Conservation (phyloP, 2,888 invertebrate species). For the Steinernema hermaphroditum region DNA sequence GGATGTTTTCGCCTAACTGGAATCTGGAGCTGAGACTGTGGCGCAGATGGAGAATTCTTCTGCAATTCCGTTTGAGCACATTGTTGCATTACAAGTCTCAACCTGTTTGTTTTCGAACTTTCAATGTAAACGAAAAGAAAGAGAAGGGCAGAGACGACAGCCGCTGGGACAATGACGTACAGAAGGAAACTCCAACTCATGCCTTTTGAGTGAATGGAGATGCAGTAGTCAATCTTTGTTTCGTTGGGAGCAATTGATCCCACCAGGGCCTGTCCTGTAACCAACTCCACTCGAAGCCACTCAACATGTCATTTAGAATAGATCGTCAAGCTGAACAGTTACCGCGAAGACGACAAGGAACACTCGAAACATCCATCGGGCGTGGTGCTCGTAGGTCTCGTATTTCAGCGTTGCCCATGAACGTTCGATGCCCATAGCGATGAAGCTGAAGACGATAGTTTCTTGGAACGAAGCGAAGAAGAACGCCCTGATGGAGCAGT, state of each 20-base stretch:
- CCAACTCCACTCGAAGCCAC: neutral
- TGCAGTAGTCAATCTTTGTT: neutral
- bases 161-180: neutral
- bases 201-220: neutral
- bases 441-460: constrained; percentile 4
- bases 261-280: neutral
- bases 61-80: neutral
- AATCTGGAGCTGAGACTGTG: constrained; percentile 16
- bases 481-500: neutral
- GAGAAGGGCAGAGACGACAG: neutral
- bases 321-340: neutral
- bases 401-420: constrained; percentile 1
- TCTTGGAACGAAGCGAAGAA: constrained; percentile 20
- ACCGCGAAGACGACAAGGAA: neutral
- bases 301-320: neutral
- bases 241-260: neutral
- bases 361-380: neutral
- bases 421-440: neutral
- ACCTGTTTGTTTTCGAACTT: neutral
- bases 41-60: neutral
- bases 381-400: constrained; percentile 10
- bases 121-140: neutral
- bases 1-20: constrained; percentile 11
- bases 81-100: neutral
- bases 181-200: neutral